Percentiles rank a stretch among this genome's conserved stretches.
phyloP scores from a whole-genome alignment of 2,888 invertebrate species.

The Artemia sinica region DNA sequence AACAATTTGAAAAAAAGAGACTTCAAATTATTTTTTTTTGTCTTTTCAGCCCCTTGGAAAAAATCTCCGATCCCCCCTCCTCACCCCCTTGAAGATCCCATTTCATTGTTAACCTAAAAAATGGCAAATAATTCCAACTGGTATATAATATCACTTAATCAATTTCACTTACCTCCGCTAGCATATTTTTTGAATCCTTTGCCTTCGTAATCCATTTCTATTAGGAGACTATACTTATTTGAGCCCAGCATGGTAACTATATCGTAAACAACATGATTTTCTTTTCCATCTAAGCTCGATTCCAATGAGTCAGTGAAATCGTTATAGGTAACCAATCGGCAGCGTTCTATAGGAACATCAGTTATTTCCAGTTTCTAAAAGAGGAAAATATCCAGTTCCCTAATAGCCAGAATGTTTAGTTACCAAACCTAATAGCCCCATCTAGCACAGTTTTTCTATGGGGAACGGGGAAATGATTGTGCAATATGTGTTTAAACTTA shows the following conservation, averaged over 20 bases:
- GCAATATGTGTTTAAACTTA: too few species aligned
- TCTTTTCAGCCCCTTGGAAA: too few species aligned
- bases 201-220: constrained; percentile 45
- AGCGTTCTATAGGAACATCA: constrained; percentile 42
- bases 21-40: too few species aligned
- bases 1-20: too few species aligned
- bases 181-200: constrained; percentile 43
- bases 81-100: too few species aligned
- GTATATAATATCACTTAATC: too few species aligned
- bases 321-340: constrained; percentile 53
- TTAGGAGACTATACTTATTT: constrained; percentile 41
- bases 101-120: too few species aligned
- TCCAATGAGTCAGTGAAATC: constrained; percentile 44
- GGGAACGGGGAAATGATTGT: too few species aligned
- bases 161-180: too few species aligned
- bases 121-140: too few species aligned
- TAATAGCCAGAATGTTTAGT: constrained; percentile 15
- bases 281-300: constrained; percentile 45
- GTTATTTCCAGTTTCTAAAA: constrained; percentile 41
- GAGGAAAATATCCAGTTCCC: constrained; percentile 10
- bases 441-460: too few species aligned
- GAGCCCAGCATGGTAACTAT: constrained; percentile 32
- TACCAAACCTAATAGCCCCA: constrained; percentile 10
- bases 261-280: constrained; percentile 34
- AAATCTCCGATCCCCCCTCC: too few species aligned